Percentiles rank a stretch among this genome's conserved stretches.
phyloP scores from a whole-genome alignment of 2,888 invertebrate genomes.

The Keiferia lycopersicella region DNA sequence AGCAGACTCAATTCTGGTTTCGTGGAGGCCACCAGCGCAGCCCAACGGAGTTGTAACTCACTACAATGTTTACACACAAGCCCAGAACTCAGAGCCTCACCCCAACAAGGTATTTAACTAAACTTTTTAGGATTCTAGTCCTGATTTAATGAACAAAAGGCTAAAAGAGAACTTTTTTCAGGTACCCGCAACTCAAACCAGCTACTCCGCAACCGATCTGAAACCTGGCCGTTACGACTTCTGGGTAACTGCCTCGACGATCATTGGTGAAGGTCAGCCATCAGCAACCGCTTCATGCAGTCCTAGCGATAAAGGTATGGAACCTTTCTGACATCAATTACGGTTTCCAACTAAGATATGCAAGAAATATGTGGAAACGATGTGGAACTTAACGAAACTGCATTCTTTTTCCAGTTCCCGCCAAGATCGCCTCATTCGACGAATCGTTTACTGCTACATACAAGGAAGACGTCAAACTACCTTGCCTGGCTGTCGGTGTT shows the following conservation, averaged over 20 bases:
- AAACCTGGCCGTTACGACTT: conserved; percentile 94
- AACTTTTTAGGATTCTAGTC: background rate
- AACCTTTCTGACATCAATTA: background rate
- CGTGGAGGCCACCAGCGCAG: conserved; percentile 96
- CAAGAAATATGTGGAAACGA: background rate
- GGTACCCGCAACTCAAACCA: conserved; percentile 91
- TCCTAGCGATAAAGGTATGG: conserved; percentile 88
- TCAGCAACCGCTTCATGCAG: conserved; percentile 93
- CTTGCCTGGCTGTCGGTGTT: conserved; percentile 95
- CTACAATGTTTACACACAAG: conserved; percentile 94
- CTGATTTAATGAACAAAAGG: background rate
- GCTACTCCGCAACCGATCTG: conserved; percentile 92
- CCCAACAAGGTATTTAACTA: conserved; percentile 83
- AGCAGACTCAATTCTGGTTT: conserved; percentile 93
- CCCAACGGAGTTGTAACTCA: conserved; percentile 96
- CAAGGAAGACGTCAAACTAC: conserved; percentile 94
- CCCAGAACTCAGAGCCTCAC: conserved; percentile 86
- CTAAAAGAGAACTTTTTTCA: conserved; percentile 37
- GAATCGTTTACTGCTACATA: conserved; percentile 95
- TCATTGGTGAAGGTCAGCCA: conserved; percentile 95
- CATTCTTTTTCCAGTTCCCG: conserved; percentile 86
- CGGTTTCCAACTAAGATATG: too few species aligned
- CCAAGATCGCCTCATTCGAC: conserved; percentile 97
- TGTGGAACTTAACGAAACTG: background rate
- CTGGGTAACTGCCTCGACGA: conserved; percentile 97